phyloP scores from a whole-genome alignment of 1,140 invertebrate species.

The Hestina assimilis region DNA sequence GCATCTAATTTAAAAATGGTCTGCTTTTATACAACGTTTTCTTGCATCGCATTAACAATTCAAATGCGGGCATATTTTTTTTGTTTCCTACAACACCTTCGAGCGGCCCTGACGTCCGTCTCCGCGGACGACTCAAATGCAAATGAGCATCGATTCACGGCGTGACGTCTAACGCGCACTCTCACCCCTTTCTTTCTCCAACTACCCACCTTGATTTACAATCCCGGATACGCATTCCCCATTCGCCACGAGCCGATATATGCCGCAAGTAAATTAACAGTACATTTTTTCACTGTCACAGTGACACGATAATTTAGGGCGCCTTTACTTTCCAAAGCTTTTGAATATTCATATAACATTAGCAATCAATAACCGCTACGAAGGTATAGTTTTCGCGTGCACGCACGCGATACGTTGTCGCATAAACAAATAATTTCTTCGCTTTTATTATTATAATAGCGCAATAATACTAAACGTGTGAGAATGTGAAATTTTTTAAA shows the following conservation, averaged over 20 bases:
- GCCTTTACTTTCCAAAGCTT: conserved; percentile 91
- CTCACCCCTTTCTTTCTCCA: conserved; percentile 71
- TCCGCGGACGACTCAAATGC: conserved; percentile 60
- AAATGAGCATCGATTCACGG: conserved; percentile 73
- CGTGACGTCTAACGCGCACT: conserved; percentile 66
- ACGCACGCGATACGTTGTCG: conserved; percentile 71
- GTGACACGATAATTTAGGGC: conserved; percentile 75
- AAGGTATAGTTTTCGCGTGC: conserved; percentile 74
- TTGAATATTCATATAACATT: conserved; percentile 76
- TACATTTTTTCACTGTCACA: conserved; percentile 68
- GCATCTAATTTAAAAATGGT: conserved; percentile 59
- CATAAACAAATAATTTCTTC: conserved; percentile 73
- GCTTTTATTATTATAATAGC: conserved; percentile 57
- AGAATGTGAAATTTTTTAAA: conserved; percentile 7
- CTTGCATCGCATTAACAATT: conserved; percentile 71
- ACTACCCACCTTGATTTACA: conserved; percentile 74
- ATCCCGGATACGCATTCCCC: conserved; percentile 64
- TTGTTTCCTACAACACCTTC: conserved; percentile 63
- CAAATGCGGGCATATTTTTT: conserved; percentile 71
- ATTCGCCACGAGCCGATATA: conserved; percentile 56
- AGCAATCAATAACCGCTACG: conserved; percentile 73
- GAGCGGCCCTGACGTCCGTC: conserved; percentile 66
- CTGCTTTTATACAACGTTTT: conserved; percentile 64
- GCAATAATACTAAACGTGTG: conserved; percentile 1
- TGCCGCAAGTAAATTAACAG: conserved; percentile 57